Conservation (phyloP, 2,113 vertebrate species). For the Onychorhynchus coronatus region DNA sequence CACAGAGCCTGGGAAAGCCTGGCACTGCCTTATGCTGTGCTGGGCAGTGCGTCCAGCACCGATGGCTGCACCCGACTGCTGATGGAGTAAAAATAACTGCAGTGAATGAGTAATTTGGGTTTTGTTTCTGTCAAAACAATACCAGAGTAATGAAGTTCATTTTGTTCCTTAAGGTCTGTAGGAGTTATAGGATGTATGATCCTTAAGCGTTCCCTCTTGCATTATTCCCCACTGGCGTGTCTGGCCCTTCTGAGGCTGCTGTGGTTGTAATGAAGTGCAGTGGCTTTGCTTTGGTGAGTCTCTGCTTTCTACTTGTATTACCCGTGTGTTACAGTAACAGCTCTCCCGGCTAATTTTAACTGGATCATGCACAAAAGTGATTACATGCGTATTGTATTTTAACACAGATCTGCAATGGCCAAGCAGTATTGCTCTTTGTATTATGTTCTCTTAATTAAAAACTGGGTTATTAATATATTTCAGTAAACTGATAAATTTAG, state of each 20-base stretch:
- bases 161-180: background rate
- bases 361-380: background rate
- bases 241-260: background rate
- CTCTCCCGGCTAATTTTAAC: slow-evolving; percentile 20
- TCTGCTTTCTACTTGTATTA: background rate
- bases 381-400: background rate
- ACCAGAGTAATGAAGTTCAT: background rate
- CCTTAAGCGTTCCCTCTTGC: background rate
- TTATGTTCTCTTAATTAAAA: slow-evolving; percentile 39
- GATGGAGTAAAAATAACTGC: background rate
- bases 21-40: rapidly evolving
- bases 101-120: background rate
- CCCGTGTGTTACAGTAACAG: background rate
- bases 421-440: background rate
- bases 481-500: slow-evolving; percentile 13
- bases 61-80: rapidly evolving
- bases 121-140: slow-evolving; percentile 6
- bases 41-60: rapidly evolving
- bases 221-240: background rate
- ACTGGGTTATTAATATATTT: background rate
- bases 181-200: background rate
- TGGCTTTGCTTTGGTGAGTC: background rate
- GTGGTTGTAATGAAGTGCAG: background rate
- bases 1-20: background rate
- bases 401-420: background rate